Evolutionary conservation across 92 coral and sea anemone species (phyloP).

Genomic region (Porites lobata): DNA sequence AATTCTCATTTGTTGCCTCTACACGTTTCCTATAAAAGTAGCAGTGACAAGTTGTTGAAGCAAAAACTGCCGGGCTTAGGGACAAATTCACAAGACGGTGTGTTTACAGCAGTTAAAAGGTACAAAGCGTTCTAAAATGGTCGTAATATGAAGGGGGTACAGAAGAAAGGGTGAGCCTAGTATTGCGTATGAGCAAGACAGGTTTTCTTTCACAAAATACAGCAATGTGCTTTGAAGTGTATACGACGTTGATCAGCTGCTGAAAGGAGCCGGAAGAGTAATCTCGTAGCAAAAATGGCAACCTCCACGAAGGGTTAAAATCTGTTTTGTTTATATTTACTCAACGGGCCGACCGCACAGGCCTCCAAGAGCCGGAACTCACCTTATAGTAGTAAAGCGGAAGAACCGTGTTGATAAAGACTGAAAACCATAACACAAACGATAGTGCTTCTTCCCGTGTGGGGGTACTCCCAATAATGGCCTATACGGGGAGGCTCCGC

Average conservation of each 20-base stretch:
- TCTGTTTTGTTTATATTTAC: background rate
- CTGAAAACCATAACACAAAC: background rate
- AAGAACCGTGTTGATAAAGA: background rate
- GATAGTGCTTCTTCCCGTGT: background rate
- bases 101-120: too few relatives aligned
- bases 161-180: background rate
- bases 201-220: background rate
- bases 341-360: too few relatives aligned
- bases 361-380: background rate
- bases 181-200: background rate
- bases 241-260: background rate
- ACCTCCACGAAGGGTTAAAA: conserved; percentile 14
- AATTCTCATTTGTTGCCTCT: too few relatives aligned
- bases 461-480: too few relatives aligned
- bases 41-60: too few relatives aligned
- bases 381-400: background rate
- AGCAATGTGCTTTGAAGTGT: background rate
- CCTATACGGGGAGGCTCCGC: too few relatives aligned
- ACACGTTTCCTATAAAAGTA: too few relatives aligned
- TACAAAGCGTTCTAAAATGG: too few relatives aligned
- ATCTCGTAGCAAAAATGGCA: background rate
- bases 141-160: background rate
- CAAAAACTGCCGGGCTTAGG: too few relatives aligned
- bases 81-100: too few relatives aligned
- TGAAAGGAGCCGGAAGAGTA: background rate